phyloP scores from a whole-genome alignment of 2,113 vertebrate species.

The Sceloporus tristichus region DNA sequence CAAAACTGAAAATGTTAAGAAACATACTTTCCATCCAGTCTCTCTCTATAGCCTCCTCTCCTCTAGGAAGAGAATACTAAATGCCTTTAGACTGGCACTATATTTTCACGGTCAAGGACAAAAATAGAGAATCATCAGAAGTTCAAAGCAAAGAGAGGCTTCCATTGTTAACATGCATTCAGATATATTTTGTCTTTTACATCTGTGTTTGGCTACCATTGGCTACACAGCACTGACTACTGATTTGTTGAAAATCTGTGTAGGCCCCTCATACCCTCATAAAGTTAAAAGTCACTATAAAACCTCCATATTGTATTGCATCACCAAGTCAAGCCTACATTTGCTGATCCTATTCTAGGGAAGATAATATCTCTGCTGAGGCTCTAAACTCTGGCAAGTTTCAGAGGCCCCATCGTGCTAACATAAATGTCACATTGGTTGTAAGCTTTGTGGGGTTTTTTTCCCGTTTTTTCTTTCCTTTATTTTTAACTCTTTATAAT shows the following conservation, averaged over 20 bases:
- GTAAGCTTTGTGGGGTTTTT: too few relatives aligned
- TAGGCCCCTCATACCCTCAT: not conserved
- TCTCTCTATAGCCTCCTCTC: not conserved
- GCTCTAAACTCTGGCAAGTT: too few relatives aligned
- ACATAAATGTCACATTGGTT: too few relatives aligned
- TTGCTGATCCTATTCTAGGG: not conserved
- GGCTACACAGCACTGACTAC: not conserved
- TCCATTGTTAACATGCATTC: not conserved
- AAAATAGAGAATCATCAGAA: constrained; percentile 6
- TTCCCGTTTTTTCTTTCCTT: too few relatives aligned
- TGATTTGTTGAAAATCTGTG: not conserved
- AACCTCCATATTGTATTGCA: not conserved
- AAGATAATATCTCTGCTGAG: too few relatives aligned
- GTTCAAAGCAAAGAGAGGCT: not conserved
- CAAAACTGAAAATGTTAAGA: not conserved
- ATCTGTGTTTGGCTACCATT: not conserved
- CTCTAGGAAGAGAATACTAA: not conserved
- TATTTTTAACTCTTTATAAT: too few relatives aligned
- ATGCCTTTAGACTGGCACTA: not conserved
- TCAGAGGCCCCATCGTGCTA: too few relatives aligned
- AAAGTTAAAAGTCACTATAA: not conserved
- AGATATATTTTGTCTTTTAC: not conserved
- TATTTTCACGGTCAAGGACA: not conserved
- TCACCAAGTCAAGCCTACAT: not conserved
- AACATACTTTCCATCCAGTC: not conserved